A percentile compares a stretch with the other conserved stretches of the same genome.
phyloP scores from a whole-genome alignment of 2,888 invertebrate genomes.

The Synergus umbraculus region DNA sequence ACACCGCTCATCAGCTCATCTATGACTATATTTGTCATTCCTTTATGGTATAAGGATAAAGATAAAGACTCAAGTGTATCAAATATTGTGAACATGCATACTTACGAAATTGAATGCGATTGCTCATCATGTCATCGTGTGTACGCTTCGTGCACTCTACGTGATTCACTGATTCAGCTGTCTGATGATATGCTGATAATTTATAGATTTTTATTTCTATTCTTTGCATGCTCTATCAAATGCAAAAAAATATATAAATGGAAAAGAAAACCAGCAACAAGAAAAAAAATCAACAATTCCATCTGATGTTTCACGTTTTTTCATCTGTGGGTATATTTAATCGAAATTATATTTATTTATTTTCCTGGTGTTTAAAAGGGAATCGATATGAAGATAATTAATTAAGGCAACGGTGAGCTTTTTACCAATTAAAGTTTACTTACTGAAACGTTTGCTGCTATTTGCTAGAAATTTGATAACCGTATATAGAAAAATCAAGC shows the following conservation, averaged over 20 bases:
- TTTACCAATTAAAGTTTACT: neutral
- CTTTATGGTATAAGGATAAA: neutral
- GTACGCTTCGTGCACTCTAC: conserved; percentile 23
- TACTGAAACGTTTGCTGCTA: neutral
- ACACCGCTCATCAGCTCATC: neutral
- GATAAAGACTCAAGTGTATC: neutral
- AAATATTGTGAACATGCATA: conserved; percentile 26
- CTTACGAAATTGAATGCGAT: conserved; percentile 22
- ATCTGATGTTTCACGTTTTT: neutral
- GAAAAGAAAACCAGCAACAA: neutral
- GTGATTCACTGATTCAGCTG: conserved; percentile 26
- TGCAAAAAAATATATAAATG: neutral
- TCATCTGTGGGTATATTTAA: too few relatives aligned
- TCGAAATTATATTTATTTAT: too few relatives aligned
- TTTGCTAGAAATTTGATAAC: neutral
- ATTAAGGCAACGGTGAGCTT: neutral
- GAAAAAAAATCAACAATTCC: neutral
- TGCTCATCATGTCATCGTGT: neutral
- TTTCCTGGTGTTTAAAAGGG: too few relatives aligned
- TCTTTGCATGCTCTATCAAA: neutral
- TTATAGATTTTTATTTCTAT: neutral
- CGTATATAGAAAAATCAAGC: neutral
- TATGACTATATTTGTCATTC: neutral
- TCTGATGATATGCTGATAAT: conserved; percentile 28
- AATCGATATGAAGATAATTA: too few relatives aligned